These are phyloP conservation scores for Sipha maydis DNA, from an alignment of 2,888 invertebrate species.

Conservation along the genomic window DNA sequence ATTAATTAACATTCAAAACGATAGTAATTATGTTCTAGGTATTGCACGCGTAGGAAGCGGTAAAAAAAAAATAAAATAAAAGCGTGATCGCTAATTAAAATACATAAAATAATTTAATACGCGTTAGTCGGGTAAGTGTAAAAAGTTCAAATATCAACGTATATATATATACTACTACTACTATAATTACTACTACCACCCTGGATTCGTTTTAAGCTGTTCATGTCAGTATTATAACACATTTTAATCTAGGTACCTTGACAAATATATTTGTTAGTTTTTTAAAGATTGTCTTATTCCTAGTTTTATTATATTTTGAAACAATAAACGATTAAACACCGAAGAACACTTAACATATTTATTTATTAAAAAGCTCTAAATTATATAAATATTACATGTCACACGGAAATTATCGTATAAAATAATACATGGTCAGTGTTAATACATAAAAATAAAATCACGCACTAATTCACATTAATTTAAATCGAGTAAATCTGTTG, in stretches of 20 bases:
- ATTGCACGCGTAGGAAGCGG: constrained; percentile 19
- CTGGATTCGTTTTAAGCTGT: neutral
- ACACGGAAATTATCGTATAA: neutral
- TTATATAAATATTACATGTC: neutral
- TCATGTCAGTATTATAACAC: neutral
- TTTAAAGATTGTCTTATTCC: neutral
- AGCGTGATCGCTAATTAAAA: constrained; percentile 48
- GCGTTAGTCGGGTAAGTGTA: neutral
- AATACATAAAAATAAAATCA: constrained; percentile 5
- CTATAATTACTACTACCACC: neutral
- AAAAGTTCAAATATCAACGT: neutral
- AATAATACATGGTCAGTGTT: neutral
- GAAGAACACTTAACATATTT: neutral
- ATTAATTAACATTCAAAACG: constrained; percentile 30
- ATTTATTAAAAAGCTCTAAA: neutral
- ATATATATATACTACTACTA: neutral
- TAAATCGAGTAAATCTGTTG: neutral
- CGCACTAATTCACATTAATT: neutral
- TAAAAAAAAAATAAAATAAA: constrained; percentile 10
- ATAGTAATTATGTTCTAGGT: constrained; percentile 18
- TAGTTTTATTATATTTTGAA: neutral
- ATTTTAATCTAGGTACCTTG: neutral
- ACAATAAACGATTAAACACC: neutral
- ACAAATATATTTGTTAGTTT: neutral
- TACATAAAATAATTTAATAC: neutral